phyloP scores from a whole-genome alignment of 2,797 vertebrate genomes.

The Sebastes itinus region DNA sequence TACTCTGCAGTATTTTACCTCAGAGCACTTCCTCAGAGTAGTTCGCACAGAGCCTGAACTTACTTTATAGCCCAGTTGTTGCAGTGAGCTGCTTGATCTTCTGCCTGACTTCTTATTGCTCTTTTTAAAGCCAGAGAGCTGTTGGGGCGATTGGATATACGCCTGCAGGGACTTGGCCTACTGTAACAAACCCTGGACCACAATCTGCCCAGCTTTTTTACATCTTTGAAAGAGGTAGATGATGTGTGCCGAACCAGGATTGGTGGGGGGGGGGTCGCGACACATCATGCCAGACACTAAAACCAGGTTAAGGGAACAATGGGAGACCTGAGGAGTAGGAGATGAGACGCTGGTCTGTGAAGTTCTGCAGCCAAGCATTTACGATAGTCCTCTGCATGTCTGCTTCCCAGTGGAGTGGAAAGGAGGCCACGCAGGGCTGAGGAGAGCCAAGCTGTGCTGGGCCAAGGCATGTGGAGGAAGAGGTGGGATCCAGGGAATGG shows the following conservation, averaged over 20 bases:
- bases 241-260: constrained; percentile 35
- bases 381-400: constrained; percentile 67
- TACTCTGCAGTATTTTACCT: constrained; percentile 31
- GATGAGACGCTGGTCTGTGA: constrained; percentile 57
- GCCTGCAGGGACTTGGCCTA: constrained; percentile 25
- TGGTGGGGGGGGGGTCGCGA: not conserved
- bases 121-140: constrained; percentile 38
- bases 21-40: constrained; percentile 11
- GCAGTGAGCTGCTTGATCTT: constrained; percentile 39
- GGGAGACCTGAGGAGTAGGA: constrained; percentile 39
- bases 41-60: constrained; percentile 30
- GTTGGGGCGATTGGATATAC: constrained; percentile 22
- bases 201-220: constrained; percentile 23
- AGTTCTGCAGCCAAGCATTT: constrained; percentile 70
- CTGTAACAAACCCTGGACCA: constrained; percentile 25
- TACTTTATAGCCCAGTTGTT: constrained; percentile 42
- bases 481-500: constrained; percentile 44
- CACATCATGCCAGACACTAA: constrained; percentile 34
- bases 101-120: constrained; percentile 42
- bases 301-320: constrained; percentile 62
- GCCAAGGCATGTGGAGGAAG: constrained; percentile 61
- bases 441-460: constrained; percentile 47
- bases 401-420: constrained; percentile 73
- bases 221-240: constrained; percentile 37
- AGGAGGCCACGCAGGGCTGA: constrained; percentile 50